Conservation (phyloP, 2,888 invertebrate species). For the Phytoseiulus persimilis region DNA sequence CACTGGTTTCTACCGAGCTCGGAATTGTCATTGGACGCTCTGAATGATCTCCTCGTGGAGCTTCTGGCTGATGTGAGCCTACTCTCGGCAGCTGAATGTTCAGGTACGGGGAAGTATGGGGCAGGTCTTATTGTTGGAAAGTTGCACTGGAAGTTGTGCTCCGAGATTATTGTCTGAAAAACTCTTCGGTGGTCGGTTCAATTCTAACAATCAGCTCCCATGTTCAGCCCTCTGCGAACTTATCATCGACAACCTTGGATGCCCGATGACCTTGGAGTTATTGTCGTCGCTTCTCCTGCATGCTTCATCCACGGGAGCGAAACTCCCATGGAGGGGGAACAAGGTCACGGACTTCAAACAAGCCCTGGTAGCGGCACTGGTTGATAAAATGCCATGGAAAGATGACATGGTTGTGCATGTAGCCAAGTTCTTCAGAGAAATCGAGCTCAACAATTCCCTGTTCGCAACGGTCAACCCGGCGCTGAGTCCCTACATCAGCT, state of each 20-base stretch:
- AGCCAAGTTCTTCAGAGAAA: constrained; percentile 30
- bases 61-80: constrained; percentile 9
- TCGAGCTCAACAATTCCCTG: neutral
- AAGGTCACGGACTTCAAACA: constrained; percentile 6
- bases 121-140: neutral
- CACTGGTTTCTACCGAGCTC: neutral
- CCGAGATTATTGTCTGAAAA: neutral
- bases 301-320: constrained; percentile 19
- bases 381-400: constrained; percentile 25
- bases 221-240: constrained; percentile 6
- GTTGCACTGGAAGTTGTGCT: too few species aligned
- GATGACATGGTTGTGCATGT: constrained; percentile 11
- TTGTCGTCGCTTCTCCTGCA: constrained; percentile 13
- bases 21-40: neutral
- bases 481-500: constrained; percentile 6
- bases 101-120: neutral
- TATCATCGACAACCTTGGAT: constrained; percentile 29
- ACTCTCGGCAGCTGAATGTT: neutral
- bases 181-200: too few species aligned
- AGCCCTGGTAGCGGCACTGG: constrained; percentile 1
- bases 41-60: constrained; percentile 24
- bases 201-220: too few species aligned
- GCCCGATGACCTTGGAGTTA: constrained; percentile 27
- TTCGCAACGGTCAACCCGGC: neutral
- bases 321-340: neutral